A percentile compares a stretch with the other conserved stretches of the same genome.
Evolutionary conservation across 92 coral and sea anemone species (phyloP).

Genomic region (Parazoanthus swiftii): DNA sequence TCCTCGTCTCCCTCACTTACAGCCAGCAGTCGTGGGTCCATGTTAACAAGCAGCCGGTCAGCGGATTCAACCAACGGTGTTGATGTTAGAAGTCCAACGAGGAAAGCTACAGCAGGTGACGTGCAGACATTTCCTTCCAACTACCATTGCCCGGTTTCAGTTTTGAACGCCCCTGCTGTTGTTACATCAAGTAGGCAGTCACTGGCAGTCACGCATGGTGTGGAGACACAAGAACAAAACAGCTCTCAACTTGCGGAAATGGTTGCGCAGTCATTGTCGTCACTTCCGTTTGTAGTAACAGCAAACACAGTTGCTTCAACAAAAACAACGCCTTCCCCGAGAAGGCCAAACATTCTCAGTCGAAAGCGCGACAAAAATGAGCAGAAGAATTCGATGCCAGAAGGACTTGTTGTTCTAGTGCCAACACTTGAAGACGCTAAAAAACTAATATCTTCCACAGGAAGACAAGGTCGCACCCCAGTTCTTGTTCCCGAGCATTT

Average conservation of each 20-base stretch:
- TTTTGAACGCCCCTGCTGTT: background rate
- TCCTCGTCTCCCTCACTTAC: background rate
- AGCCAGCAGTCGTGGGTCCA: background rate
- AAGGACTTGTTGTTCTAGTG: conserved; percentile 88
- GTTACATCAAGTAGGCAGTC: conserved; percentile 2
- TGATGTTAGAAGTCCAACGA: background rate
- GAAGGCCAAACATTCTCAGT: conserved; percentile 80
- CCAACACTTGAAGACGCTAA: conserved; percentile 91
- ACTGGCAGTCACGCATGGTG: background rate
- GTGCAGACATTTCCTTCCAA: background rate
- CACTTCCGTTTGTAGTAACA: conserved; percentile 49
- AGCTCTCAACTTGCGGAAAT: conserved; percentile 15
- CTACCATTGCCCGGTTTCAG: background rate
- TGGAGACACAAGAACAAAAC: conserved; percentile 15
- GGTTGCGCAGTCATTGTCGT: conserved; percentile 23
- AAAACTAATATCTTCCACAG: conserved; percentile 77
- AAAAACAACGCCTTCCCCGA: conserved; percentile 53
- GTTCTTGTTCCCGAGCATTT: conserved; percentile 83
- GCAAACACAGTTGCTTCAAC: conserved; percentile 52
- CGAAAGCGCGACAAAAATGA: conserved; percentile 60
- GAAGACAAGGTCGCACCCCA: conserved; percentile 71
- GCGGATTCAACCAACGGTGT: background rate
- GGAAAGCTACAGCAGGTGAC: background rate
- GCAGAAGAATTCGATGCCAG: conserved; percentile 69
- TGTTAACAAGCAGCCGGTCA: background rate